Evolutionary conservation across 92 coral and sea anemone species (phyloP).

Genomic region (Pocillopora grandis): DNA sequence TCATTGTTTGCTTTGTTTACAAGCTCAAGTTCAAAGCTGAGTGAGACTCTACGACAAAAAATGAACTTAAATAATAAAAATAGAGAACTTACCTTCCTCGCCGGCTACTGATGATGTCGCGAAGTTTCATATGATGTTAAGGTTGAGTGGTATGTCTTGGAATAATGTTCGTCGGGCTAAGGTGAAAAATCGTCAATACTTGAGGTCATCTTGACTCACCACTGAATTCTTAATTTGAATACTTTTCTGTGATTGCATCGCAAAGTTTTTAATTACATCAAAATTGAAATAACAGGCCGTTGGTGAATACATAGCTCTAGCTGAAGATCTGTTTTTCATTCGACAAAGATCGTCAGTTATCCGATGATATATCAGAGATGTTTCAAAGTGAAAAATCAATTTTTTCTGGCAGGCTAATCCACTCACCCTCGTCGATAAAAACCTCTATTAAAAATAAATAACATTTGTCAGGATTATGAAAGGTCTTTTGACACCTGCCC

Average conservation of each 20-base stretch:
- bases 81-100: slow-evolving; percentile 13
- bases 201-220: slow-evolving; percentile 41
- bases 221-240: slow-evolving; percentile 11
- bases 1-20: slow-evolving; percentile 15
- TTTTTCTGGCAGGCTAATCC: no score
- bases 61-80: no score
- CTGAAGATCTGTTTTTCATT: no score
- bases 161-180: not conserved
- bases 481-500: slow-evolving; percentile 21
- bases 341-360: no score
- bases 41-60: not conserved
- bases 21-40: not conserved
- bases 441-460: slow-evolving; percentile 5
- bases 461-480: slow-evolving; percentile 2
- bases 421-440: no score
- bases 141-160: not conserved
- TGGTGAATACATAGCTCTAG: not conserved
- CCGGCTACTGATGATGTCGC: not conserved
- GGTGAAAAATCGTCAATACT: slow-evolving; percentile 6
- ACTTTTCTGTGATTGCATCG: slow-evolving; percentile 12
- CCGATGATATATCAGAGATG: no score
- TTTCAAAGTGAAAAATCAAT: no score
- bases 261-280: not conserved
- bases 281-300: not conserved
- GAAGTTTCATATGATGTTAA: not conserved